These are phyloP conservation scores for Ctenicera cuprea DNA, from an alignment of 2,888 invertebrate species.

Conservation along the genomic window DNA sequence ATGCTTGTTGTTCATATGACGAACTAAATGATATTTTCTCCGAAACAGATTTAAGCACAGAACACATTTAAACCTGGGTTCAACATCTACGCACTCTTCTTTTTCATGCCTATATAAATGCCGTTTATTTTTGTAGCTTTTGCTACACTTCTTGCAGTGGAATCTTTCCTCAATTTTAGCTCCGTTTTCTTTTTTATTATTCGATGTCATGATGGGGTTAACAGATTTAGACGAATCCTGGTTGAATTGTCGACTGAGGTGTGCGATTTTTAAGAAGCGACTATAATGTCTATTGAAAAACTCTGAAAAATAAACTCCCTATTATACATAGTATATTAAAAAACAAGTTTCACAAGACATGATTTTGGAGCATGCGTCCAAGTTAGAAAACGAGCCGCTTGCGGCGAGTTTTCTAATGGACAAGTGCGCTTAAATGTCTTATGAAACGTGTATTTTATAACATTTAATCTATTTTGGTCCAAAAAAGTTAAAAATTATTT, in stretches of 20 bases:
- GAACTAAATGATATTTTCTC: slow-evolving; percentile 74
- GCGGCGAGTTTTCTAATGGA: too few species aligned
- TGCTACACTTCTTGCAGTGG: slow-evolving; percentile 75
- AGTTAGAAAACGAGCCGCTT: too few species aligned
- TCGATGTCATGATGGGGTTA: background rate
- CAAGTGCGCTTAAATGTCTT: too few species aligned
- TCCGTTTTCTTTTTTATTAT: background rate
- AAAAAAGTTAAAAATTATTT: too few species aligned
- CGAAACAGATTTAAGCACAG: slow-evolving; percentile 73
- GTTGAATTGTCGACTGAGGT: background rate
- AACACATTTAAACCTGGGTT: slow-evolving; percentile 74
- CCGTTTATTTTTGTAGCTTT: slow-evolving; percentile 78
- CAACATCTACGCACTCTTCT: slow-evolving; percentile 73
- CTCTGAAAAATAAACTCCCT: slow-evolving; percentile 39
- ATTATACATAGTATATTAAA: too few species aligned
- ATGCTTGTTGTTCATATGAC: slow-evolving; percentile 73
- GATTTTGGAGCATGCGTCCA: too few species aligned
- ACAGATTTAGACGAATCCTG: background rate
- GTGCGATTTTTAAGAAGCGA: slow-evolving; percentile 12
- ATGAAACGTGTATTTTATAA: too few species aligned
- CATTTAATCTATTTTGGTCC: too few species aligned
- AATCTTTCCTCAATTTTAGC: slow-evolving; percentile 71
- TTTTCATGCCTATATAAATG: slow-evolving; percentile 73
- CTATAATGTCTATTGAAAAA: slow-evolving; percentile 40
- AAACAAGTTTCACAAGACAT: too few species aligned